These are phyloP conservation scores for Tetheella fluctuosa DNA, from an alignment of 2,888 invertebrate species.

Conservation along the genomic window DNA sequence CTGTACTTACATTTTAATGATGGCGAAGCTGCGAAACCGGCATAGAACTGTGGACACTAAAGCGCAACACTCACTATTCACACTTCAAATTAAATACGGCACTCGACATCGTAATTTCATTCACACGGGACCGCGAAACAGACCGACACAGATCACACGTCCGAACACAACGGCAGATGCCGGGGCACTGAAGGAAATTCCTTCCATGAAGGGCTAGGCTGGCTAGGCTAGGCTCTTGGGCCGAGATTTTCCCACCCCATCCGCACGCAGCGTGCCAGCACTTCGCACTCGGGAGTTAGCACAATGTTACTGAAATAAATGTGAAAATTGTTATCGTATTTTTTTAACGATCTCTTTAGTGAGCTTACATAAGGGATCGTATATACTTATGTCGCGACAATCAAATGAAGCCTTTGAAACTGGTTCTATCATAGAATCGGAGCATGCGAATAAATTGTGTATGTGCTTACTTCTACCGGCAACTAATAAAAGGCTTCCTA, in stretches of 20 bases:
- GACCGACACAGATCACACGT: conserved; percentile 48
- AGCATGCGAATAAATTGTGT: background rate
- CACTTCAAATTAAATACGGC: conserved; percentile 57
- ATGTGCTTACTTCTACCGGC: no score
- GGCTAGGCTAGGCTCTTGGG: conserved; percentile 25
- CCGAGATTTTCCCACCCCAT: conserved; percentile 40
- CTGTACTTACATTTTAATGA: conserved; percentile 55
- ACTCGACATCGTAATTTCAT: conserved; percentile 68
- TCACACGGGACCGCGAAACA: conserved; percentile 54
- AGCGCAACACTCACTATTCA: conserved; percentile 57
- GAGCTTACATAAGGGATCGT: background rate
- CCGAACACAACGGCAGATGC: conserved; percentile 60
- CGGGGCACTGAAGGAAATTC: conserved; percentile 64
- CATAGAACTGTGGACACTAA: conserved; percentile 41
- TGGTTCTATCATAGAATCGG: background rate
- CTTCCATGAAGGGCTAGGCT: conserved; percentile 28
- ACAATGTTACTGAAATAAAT: conserved; percentile 38
- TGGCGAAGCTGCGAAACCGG: conserved; percentile 27
- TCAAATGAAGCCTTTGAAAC: background rate
- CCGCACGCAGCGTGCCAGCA: conserved; percentile 36
- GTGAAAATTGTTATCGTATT: conserved; percentile 35
- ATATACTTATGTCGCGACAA: background rate
- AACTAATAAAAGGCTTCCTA: no score
- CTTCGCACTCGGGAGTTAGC: conserved; percentile 42
- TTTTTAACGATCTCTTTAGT: conserved; percentile 12